Evolutionary conservation across 2,888 invertebrate genomes (phyloP).

Genomic region (Diloba caeruleocephala): DNA sequence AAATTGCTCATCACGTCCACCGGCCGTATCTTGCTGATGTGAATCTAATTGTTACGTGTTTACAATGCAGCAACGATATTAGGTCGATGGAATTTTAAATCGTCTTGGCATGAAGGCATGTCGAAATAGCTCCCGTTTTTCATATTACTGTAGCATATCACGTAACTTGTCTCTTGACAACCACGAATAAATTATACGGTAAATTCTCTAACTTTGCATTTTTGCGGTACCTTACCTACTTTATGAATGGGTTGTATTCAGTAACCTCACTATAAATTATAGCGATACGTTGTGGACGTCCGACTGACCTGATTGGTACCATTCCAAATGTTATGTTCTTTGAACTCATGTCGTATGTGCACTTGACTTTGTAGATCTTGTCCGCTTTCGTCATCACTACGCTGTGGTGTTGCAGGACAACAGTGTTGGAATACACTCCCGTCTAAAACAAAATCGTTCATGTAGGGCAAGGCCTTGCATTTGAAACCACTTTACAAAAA

Average conservation of each 20-base stretch:
- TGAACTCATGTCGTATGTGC: conserved; percentile 98
- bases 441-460: conserved; percentile 88
- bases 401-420: conserved; percentile 97
- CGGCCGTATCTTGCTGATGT: conserved; percentile 57
- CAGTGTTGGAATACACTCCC: conserved; percentile 97
- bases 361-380: conserved; percentile 98
- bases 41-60: conserved; percentile 74
- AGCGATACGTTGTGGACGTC: conserved; percentile 40
- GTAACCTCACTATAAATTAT: conserved; percentile 52
- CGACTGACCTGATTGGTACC: conserved; percentile 96
- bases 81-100: conserved; percentile 71
- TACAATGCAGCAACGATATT: conserved; percentile 69
- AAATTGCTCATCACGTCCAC: conserved; percentile 67
- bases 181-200: conserved; percentile 68
- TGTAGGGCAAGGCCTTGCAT: too few relatives aligned
- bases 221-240: conserved; percentile 46
- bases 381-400: conserved; percentile 99
- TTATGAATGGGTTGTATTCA: conserved; percentile 47
- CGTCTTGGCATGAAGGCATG: conserved; percentile 64
- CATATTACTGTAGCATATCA: conserved; percentile 68
- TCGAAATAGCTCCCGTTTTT: conserved; percentile 64
- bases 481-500: not conserved
- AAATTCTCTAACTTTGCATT: conserved; percentile 57
- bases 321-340: conserved; percentile 99
- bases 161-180: conserved; percentile 64